Percentiles rank a stretch among this genome's conserved stretches.
phyloP scores from a whole-genome alignment of 2,888 invertebrate genomes.

The Protophormia terraenovae region DNA sequence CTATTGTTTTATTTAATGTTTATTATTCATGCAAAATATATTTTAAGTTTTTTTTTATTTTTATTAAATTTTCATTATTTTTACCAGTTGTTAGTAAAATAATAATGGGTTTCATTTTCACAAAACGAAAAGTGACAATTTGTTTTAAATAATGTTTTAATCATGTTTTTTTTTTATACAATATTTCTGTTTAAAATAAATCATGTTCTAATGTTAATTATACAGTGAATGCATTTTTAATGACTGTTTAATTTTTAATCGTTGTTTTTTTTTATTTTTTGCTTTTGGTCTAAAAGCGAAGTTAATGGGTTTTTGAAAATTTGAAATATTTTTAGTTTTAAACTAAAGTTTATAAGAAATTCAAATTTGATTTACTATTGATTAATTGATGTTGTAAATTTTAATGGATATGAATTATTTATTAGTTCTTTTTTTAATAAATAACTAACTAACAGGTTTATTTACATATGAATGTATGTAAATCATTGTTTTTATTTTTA shows the following conservation, averaged over 20 bases:
- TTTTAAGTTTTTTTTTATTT: not conserved
- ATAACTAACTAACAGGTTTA: not conserved
- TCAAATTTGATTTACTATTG: not conserved
- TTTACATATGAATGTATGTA: not conserved
- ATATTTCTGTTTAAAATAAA: constrained; percentile 2
- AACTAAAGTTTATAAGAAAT: not conserved
- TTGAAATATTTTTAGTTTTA: not conserved
- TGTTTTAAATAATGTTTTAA: constrained; percentile 54
- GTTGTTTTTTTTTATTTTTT: not conserved
- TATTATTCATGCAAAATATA: constrained; percentile 55
- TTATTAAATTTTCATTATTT: constrained; percentile 3
- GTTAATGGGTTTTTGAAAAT: not conserved
- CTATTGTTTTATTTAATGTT: constrained; percentile 59
- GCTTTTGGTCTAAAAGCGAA: not conserved
- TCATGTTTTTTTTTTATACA: not conserved
- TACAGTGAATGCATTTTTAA: constrained; percentile 23
- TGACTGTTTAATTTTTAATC: not conserved
- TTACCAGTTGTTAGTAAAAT: constrained; percentile 37
- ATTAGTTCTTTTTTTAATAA: not conserved
- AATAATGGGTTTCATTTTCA: constrained; percentile 62
- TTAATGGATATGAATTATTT: not conserved
- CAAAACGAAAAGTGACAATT: constrained; percentile 65
- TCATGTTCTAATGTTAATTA: constrained; percentile 52
- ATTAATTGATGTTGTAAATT: not conserved
- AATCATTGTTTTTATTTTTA: not conserved